These are phyloP conservation scores for Phortica okadai DNA, from an alignment of 2,888 invertebrate species.

Conservation along the genomic window DNA sequence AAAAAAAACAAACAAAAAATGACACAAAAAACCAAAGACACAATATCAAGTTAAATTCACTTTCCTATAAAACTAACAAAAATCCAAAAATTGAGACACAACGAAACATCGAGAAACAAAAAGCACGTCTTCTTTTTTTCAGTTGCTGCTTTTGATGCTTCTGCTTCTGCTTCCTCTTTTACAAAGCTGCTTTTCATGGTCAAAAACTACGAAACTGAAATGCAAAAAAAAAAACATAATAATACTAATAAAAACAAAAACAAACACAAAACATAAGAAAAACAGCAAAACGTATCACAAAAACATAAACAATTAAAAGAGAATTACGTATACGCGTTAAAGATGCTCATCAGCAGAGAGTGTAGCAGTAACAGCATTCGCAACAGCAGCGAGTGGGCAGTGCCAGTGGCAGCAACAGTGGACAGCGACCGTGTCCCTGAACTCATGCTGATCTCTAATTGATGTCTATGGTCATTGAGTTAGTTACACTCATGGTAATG, in stretches of 20 bases:
- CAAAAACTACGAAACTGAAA: slow-evolving; percentile 16
- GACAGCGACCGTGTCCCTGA: background rate
- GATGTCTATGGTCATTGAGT: background rate
- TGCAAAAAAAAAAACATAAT: background rate
- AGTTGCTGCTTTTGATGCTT: background rate
- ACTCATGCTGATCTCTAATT: slow-evolving; percentile 13
- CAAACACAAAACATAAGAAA: slow-evolving; percentile 8
- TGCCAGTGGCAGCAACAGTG: no score
- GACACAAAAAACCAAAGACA: background rate
- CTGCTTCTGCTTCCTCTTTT: slow-evolving; percentile 2
- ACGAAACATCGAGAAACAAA: slow-evolving; percentile 19
- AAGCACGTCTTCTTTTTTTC: slow-evolving; percentile 14
- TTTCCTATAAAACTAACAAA: slow-evolving; percentile 66
- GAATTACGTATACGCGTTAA: no score
- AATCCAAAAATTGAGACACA: slow-evolving; percentile 44
- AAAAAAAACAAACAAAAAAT: slow-evolving; percentile 20
- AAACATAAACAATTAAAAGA: background rate
- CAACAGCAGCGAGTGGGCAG: no score
- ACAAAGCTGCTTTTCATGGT: slow-evolving; percentile 18
- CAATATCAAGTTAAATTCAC: slow-evolving; percentile 54
- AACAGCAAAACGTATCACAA: background rate
- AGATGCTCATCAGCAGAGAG: no score
- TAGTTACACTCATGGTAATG: no score
- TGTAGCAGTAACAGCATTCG: no score
- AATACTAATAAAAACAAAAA: slow-evolving; percentile 8